Evolutionary conservation across 2,888 invertebrate species (phyloP).

Genomic region (Drosophila sordidapex): DNA sequence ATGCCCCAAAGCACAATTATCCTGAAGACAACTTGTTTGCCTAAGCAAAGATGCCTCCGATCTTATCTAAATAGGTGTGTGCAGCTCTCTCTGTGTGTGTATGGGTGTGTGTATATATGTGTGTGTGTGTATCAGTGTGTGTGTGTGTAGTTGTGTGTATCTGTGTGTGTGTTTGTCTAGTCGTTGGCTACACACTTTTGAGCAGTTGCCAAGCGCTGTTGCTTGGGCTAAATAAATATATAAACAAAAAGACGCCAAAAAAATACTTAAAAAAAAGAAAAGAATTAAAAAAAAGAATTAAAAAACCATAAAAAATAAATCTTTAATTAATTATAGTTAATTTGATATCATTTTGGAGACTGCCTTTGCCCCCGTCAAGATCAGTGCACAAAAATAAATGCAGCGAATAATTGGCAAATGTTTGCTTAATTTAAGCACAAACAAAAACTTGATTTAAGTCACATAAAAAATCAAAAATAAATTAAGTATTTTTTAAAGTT

Average conservation of each 20-base stretch:
- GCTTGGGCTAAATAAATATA: neutral
- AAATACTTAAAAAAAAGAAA: neutral
- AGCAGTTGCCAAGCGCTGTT: constrained; percentile 38
- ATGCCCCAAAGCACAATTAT: constrained; percentile 34
- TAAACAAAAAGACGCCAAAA: neutral
- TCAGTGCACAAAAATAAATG: neutral
- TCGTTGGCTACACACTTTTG: constrained; percentile 22
- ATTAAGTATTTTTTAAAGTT: too few relatives aligned
- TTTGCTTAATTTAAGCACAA: neutral
- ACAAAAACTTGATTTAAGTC: neutral
- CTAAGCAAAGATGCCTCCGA: constrained; percentile 35
- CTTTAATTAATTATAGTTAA: neutral
- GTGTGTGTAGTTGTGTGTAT: constrained; percentile 6
- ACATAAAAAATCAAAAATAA: too few relatives aligned
- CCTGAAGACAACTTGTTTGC: constrained; percentile 53
- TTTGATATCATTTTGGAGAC: neutral
- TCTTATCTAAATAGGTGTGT: constrained; percentile 41
- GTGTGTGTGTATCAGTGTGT: neutral
- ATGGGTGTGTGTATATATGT: neutral
- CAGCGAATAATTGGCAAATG: neutral
- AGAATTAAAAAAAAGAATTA: neutral
- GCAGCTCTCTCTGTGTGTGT: neutral
- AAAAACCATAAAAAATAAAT: neutral
- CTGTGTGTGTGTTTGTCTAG: constrained; percentile 9
- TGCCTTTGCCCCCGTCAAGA: neutral